Conservation (phyloP, 2,797 vertebrate genomes). For the Pogonophryne albipinna region DNA sequence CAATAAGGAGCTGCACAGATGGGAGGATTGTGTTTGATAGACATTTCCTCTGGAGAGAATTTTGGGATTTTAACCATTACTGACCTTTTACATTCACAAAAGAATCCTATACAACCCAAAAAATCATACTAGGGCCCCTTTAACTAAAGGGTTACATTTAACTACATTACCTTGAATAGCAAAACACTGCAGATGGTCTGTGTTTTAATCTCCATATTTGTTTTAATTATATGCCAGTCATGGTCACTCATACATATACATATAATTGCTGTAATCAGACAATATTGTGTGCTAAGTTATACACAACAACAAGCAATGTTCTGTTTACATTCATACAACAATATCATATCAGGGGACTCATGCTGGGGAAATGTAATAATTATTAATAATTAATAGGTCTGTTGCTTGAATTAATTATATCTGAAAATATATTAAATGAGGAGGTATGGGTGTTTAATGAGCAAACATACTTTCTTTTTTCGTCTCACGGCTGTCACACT, state of each 20-base stretch:
- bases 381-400: constrained; percentile 53
- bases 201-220: background rate
- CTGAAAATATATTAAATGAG: constrained; percentile 34
- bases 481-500: constrained; percentile 10
- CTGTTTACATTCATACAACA: constrained; percentile 51
- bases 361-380: constrained; percentile 46
- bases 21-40: too few species aligned
- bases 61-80: too few species aligned
- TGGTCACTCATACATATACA: background rate
- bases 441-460: constrained; percentile 24
- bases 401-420: constrained; percentile 53
- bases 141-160: too few species aligned
- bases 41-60: too few species aligned
- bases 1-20: constrained; percentile 15
- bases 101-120: too few species aligned
- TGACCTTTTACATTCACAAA: too few species aligned
- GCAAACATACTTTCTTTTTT: constrained; percentile 28
- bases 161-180: background rate
- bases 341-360: constrained; percentile 42
- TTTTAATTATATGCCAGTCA: constrained; percentile 1
- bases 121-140: too few species aligned
- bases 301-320: constrained; percentile 22
- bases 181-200: background rate
- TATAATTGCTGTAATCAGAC: constrained; percentile 48
- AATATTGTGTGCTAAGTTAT: constrained; percentile 33